Base-by-base conservation (phyloP, 2,797 vertebrate genomes). In the Acropternis orthonyx region DNA sequence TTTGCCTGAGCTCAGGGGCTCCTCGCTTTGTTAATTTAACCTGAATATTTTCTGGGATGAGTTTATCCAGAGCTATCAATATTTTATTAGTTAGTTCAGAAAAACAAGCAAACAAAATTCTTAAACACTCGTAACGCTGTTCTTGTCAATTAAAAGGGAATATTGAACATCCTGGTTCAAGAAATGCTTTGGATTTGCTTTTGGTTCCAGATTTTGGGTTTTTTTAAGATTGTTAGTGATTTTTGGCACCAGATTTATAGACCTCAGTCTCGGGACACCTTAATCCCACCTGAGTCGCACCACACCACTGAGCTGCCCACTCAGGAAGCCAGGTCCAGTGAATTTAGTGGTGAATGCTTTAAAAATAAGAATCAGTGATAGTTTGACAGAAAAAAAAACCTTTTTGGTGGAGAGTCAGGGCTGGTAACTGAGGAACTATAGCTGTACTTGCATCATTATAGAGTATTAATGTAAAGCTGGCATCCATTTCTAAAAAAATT, bases 1-100 rank as follows among this genome's bases (percentile, higher is more conserved):
- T 56, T 94, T 91, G 67, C 67, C 58, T 34, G 74, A 76, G 77
- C 44, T 82, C 73, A 49, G 26, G 84, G 73, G 36, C 39, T 90
- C 82, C 81, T 80, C 43, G 18, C 74, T 74, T 91, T 69, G 62
- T 85, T 91, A 46, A 80, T 91, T 90, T 69, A 85, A 56, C 30
- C 67, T 61, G 82, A 76, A 49, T 12, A 3, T 19, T 18, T 68
- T 59, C 83, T 76, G 78, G 55, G 69, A 66, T 52, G 89, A 56
- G 52, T 39, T 85, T 72, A 23, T 51, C 72, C 84, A 79, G 62
- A 77, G 15, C 55, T 77, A 24, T 54, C 63, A 71, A 44, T 59
- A 34, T 49, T 76, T 72, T 69, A n/a, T 89, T 55, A 58, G 73
- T 88, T 52, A 58, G 73, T n/a, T 90, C 34, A 66, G 69, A 55